Percentiles rank a stretch among this genome's conserved stretches.
phyloP scores from a whole-genome alignment of 2,797 vertebrate genomes.

The Epinephelus coioides region DNA sequence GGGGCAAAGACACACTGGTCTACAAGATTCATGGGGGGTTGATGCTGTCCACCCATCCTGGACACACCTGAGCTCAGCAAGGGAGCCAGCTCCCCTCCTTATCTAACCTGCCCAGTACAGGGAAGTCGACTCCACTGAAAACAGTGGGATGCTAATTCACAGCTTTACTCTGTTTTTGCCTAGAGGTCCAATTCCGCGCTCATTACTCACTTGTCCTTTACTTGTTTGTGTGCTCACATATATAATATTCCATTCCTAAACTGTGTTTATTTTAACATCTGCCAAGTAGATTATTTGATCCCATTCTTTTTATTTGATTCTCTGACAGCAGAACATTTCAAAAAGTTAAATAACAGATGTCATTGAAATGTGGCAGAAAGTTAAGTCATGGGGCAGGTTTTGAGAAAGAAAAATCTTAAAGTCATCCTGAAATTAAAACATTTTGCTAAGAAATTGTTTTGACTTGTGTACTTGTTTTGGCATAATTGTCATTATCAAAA shows the following conservation, averaged over 20 bases:
- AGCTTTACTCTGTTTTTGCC: slow-evolving; percentile 39
- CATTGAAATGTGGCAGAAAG: neutral
- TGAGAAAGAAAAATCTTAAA: neutral
- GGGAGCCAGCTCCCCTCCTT: slow-evolving; percentile 41
- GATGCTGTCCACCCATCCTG: slow-evolving; percentile 42
- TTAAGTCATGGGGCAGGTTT: too few species aligned
- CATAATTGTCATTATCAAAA: too few species aligned
- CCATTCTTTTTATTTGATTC: neutral
- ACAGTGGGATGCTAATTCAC: slow-evolving; percentile 61
- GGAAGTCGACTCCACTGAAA: slow-evolving; percentile 51
- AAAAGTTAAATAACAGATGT: neutral
- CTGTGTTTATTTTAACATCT: neutral
- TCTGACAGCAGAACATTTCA: neutral
- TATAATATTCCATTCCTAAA: neutral
- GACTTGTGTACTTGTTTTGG: too few species aligned
- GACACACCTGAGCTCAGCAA: slow-evolving; percentile 66
- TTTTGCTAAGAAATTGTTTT: too few species aligned
- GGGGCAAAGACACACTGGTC: neutral
- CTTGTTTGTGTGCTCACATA: neutral
- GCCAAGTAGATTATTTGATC: neutral
- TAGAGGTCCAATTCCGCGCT: slow-evolving; percentile 36
- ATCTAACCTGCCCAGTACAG: slow-evolving; percentile 27
- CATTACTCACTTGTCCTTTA: slow-evolving; percentile 1
- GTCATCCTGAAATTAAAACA: neutral
- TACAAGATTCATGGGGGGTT: slow-evolving; percentile 4